Percentiles rank a stretch among this genome's conserved stretches.
Evolutionary conservation across 1,140 invertebrate species (phyloP).

Genomic region (Ctenoplectra terminalis): DNA sequence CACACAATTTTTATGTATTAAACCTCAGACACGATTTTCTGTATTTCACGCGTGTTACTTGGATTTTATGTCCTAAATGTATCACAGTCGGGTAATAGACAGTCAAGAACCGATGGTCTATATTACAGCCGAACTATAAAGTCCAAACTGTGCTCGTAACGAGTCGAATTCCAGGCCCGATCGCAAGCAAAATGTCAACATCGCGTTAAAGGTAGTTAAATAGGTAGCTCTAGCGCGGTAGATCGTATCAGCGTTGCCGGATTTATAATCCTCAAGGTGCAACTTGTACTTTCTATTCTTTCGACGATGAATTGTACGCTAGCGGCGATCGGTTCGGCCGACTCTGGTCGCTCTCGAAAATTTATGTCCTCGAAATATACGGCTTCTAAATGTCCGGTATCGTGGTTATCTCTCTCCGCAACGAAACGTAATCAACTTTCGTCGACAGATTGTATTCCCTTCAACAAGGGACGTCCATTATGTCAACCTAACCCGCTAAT

Average conservation of each 20-base stretch:
- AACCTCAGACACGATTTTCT: too few relatives aligned
- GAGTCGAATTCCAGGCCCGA: not conserved
- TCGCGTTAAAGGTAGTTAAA: slow-evolving; percentile 33
- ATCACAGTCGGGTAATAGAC: too few relatives aligned
- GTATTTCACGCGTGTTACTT: too few relatives aligned
- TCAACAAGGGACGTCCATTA: slow-evolving; percentile 36
- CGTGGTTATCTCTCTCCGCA: slow-evolving; percentile 5
- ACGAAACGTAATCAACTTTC: not conserved
- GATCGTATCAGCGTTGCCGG: slow-evolving; percentile 25
- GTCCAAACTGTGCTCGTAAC: not conserved
- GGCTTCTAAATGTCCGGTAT: slow-evolving; percentile 12
- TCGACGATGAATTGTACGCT: slow-evolving; percentile 32
- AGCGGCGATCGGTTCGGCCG: not conserved
- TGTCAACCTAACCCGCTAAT: slow-evolving; percentile 3
- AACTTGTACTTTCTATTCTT: slow-evolving; percentile 48
- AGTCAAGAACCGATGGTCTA: too few relatives aligned
- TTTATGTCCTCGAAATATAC: slow-evolving; percentile 21
- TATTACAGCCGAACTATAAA: too few relatives aligned
- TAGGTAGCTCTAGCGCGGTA: not conserved
- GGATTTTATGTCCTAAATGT: too few relatives aligned
- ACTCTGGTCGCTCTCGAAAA: slow-evolving; percentile 3
- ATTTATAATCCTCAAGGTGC: slow-evolving; percentile 45
- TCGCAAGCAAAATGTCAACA: slow-evolving; percentile 22
- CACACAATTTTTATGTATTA: too few relatives aligned
- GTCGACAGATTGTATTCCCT: slow-evolving; percentile 13